phyloP scores from a whole-genome alignment of 2,797 vertebrate genomes.

The Apogon hyalosoma region DNA sequence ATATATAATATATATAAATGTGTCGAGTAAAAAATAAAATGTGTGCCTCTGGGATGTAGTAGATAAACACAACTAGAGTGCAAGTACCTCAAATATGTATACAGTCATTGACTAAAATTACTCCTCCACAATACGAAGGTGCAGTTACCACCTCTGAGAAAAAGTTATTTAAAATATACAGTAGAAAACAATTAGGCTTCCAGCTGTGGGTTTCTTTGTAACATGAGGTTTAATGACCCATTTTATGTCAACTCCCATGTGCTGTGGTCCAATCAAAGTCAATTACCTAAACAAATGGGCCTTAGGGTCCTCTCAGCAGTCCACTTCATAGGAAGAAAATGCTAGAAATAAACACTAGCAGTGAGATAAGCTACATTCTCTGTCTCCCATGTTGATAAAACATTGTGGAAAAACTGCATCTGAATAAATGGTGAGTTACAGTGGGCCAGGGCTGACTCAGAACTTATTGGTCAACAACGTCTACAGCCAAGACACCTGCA shows the following conservation, averaged over 20 bases:
- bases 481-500: slow-evolving; percentile 39
- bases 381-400: slow-evolving; percentile 32
- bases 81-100: too few species aligned
- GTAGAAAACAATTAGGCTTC: slow-evolving; percentile 31
- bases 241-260: slow-evolving; percentile 39
- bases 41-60: too few species aligned
- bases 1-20: too few species aligned
- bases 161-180: slow-evolving; percentile 16
- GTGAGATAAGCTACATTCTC: slow-evolving; percentile 32
- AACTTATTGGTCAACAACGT: slow-evolving; percentile 5
- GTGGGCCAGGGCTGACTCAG: slow-evolving; percentile 5
- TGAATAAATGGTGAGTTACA: slow-evolving; percentile 15
- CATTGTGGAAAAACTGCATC: slow-evolving; percentile 18
- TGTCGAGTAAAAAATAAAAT: too few species aligned
- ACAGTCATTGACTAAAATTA: too few species aligned
- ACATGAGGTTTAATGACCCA: slow-evolving; percentile 32
- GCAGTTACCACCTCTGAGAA: slow-evolving; percentile 1
- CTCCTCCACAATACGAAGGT: too few species aligned
- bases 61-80: too few species aligned
- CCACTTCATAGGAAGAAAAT: slow-evolving; percentile 35
- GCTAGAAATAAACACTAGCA: slow-evolving; percentile 29
- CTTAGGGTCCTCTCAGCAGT: slow-evolving; percentile 26
- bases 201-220: slow-evolving; percentile 11
- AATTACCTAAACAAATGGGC: slow-evolving; percentile 20
- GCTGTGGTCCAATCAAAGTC: slow-evolving; percentile 26